phyloP scores from a whole-genome alignment of 2,797 vertebrate genomes.

The Myripristis murdjan region DNA sequence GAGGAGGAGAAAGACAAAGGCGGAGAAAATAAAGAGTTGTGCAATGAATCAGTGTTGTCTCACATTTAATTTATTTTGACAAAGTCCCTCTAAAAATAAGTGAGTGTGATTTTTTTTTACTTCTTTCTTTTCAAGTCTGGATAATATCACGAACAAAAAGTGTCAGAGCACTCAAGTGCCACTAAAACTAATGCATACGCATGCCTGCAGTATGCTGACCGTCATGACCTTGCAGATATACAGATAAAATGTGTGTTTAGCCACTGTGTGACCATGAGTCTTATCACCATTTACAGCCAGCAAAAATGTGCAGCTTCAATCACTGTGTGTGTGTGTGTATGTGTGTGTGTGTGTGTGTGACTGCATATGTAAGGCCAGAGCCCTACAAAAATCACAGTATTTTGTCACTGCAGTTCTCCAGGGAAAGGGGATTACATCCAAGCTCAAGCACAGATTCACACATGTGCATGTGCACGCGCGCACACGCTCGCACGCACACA shows the following conservation, averaged over 20 bases:
- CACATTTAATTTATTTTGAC: constrained; percentile 26
- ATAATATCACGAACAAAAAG: constrained; percentile 33
- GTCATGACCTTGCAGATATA: too few species aligned
- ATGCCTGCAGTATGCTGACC: too few species aligned
- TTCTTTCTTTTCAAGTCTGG: background rate
- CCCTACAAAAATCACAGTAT: background rate
- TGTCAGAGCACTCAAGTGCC: constrained; percentile 26
- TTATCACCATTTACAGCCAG: constrained; percentile 31
- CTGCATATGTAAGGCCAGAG: background rate
- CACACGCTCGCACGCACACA: background rate
- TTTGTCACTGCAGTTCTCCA: constrained; percentile 2
- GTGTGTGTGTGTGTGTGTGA: background rate
- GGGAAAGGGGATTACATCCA: constrained; percentile 21
- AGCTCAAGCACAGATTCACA: too few species aligned
- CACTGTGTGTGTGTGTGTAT: constrained; percentile 2
- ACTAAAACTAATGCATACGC: too few species aligned
- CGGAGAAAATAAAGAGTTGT: background rate
- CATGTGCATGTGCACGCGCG: too few species aligned
- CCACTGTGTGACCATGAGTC: background rate
- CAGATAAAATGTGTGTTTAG: too few species aligned
- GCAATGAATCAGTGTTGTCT: constrained; percentile 18
- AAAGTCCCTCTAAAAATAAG: constrained; percentile 30
- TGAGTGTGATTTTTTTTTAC: background rate
- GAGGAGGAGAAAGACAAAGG: background rate
- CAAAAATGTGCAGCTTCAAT: constrained; percentile 53